Evolutionary conservation across 2,888 invertebrate species (phyloP).

Genomic region (Drosophila kanekoi): DNA sequence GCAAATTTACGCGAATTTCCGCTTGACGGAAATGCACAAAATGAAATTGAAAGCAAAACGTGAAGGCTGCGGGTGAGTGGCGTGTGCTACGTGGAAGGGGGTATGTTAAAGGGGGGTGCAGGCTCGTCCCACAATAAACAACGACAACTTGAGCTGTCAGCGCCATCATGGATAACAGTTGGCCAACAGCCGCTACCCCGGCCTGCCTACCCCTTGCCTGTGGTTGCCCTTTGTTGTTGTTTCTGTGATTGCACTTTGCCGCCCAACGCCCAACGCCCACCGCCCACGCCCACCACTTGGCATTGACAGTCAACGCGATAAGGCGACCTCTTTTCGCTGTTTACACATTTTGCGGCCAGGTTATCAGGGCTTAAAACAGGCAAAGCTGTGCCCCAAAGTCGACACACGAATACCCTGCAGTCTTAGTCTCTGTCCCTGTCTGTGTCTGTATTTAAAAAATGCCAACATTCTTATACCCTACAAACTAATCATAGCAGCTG

Average conservation of each 20-base stretch:
- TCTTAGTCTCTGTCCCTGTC: no score
- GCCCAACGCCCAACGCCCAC: conserved; percentile 1
- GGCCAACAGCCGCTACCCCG: neutral
- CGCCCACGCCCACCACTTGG: conserved; percentile 20
- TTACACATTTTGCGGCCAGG: conserved; percentile 30
- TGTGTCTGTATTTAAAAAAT: no score
- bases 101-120: no score
- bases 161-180: conserved; percentile 57
- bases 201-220: neutral
- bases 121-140: conserved; percentile 19
- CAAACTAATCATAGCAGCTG: no score
- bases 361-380: neutral
- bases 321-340: conserved; percentile 45
- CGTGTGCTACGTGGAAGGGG: no score
- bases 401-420: neutral
- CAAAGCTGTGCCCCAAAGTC: neutral
- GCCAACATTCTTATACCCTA: no score
- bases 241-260: conserved; percentile 24
- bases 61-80: conserved; percentile 4
- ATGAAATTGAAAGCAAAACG: conserved; percentile 67
- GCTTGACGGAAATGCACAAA: conserved; percentile 79
- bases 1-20: conserved; percentile 78
- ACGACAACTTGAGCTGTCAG: conserved; percentile 65
- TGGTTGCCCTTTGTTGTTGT: conserved; percentile 1
- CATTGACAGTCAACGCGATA: conserved; percentile 57